phyloP scores from a whole-genome alignment of 2,797 vertebrate species.

The Fistularia commersonii region DNA sequence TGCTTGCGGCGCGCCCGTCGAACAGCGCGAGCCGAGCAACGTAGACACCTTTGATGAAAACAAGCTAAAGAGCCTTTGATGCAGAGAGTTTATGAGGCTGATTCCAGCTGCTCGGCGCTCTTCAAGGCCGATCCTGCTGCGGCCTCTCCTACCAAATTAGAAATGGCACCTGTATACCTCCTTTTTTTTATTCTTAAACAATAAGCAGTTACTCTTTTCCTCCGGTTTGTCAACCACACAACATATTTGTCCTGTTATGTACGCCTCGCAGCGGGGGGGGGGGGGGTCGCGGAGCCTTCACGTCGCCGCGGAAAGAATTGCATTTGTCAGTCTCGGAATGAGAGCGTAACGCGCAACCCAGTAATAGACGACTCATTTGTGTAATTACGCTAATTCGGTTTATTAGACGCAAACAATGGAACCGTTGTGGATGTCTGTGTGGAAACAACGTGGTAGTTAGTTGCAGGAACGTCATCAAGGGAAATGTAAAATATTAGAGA shows the following conservation, averaged over 20 bases:
- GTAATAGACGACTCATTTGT: too few species aligned
- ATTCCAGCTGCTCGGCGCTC: constrained; percentile 72
- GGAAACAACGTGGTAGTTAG: too few species aligned
- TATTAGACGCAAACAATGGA: too few species aligned
- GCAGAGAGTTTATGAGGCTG: constrained; percentile 63
- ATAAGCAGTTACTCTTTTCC: constrained; percentile 59
- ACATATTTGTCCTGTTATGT: constrained; percentile 66
- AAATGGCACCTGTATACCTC: constrained; percentile 72
- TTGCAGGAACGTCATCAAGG: too few species aligned
- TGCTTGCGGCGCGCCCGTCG: constrained; percentile 32
- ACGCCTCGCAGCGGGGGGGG: constrained; percentile 35
- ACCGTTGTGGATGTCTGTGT: too few species aligned
- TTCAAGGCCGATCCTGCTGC: constrained; percentile 63
- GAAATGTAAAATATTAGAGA: too few species aligned
- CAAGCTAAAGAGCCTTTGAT: constrained; percentile 71
- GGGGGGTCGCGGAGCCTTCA: too few species aligned
- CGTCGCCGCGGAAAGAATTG: too few species aligned
- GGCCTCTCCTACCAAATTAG: constrained; percentile 66
- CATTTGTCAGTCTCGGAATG: too few species aligned
- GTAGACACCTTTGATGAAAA: constrained; percentile 72
- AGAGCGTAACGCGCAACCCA: too few species aligned
- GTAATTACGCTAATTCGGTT: too few species aligned
- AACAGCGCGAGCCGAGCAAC: constrained; percentile 45
- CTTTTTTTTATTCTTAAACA: constrained; percentile 61
- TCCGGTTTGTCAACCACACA: constrained; percentile 57